These are phyloP conservation scores for Callipepla californica DNA, from an alignment of 2,113 vertebrate genomes.

Conservation along the genomic window DNA sequence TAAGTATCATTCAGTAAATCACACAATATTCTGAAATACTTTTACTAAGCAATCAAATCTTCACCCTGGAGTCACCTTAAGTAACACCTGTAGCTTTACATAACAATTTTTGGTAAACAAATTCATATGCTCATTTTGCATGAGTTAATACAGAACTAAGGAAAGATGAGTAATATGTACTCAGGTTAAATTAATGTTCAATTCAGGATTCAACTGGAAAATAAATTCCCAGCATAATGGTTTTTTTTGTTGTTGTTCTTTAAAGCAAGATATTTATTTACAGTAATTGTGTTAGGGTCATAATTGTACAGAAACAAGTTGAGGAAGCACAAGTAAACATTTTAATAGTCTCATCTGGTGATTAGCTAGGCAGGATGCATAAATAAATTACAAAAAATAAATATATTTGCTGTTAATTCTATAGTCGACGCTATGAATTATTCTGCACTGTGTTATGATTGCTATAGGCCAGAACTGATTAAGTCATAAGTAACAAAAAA, in stretches of 20 bases:
- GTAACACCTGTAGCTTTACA: background rate
- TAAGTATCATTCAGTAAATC: background rate
- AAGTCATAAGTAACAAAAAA: background rate
- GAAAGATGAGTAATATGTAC: background rate
- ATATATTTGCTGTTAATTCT: background rate
- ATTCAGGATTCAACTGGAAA: slow-evolving; percentile 24
- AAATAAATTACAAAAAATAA: slow-evolving; percentile 27
- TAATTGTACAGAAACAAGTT: slow-evolving; percentile 17
- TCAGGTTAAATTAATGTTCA: background rate
- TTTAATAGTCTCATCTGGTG: background rate
- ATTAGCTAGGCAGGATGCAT: background rate
- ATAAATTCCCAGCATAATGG: background rate
- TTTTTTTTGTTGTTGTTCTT: background rate
- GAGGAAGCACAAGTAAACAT: slow-evolving; percentile 15
- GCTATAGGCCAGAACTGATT: background rate
- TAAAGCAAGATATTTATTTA: slow-evolving; percentile 12
- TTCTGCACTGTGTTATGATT: background rate
- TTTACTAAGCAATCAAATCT: background rate
- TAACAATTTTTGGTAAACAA: background rate
- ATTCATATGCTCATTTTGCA: background rate
- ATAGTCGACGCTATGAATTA: background rate
- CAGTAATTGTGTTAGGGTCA: background rate
- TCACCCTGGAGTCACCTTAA: background rate
- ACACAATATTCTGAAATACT: background rate
- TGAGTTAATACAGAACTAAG: background rate